A percentile compares a stretch with the other conserved stretches of the same genome.
These are phyloP conservation scores for Bungarus multicinctus DNA, from an alignment of 2,113 vertebrate species.

Conservation along the genomic window DNA sequence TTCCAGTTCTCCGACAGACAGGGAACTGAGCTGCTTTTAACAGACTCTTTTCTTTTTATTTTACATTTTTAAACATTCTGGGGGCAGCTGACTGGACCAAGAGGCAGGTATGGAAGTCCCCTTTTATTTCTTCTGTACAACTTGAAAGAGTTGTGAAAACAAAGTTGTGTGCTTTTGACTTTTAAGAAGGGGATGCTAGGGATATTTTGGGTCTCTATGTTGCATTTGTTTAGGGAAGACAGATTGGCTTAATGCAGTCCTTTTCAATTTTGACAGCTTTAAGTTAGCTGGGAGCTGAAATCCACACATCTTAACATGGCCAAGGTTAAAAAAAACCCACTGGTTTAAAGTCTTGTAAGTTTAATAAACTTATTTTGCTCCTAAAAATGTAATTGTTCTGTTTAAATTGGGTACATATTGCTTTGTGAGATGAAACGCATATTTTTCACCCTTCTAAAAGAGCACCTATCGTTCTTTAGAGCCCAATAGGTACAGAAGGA, in stretches of 20 bases:
- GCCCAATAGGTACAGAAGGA: neutral
- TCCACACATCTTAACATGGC: neutral
- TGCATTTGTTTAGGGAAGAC: neutral
- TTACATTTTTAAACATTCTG: neutral
- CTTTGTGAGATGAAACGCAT: neutral
- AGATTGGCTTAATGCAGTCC: neutral
- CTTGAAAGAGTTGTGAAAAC: neutral
- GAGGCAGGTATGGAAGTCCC: neutral
- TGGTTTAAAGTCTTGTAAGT: neutral
- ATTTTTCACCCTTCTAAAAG: neutral
- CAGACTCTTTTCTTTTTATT: neutral
- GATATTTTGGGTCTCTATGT: neutral
- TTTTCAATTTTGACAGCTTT: neutral
- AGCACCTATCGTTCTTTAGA: neutral
- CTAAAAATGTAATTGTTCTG: neutral
- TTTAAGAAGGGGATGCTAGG: neutral
- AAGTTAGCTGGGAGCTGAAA: neutral
- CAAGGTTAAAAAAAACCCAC: neutral
- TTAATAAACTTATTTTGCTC: neutral
- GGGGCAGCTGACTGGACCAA: neutral
- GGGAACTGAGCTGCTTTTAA: neutral
- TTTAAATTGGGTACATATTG: neutral
- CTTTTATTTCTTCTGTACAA: neutral
- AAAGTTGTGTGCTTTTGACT: neutral
- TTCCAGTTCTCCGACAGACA: neutral